Evolutionary conservation across 2,113 vertebrate genomes (phyloP).

Genomic region (Chaetodon auriga): DNA sequence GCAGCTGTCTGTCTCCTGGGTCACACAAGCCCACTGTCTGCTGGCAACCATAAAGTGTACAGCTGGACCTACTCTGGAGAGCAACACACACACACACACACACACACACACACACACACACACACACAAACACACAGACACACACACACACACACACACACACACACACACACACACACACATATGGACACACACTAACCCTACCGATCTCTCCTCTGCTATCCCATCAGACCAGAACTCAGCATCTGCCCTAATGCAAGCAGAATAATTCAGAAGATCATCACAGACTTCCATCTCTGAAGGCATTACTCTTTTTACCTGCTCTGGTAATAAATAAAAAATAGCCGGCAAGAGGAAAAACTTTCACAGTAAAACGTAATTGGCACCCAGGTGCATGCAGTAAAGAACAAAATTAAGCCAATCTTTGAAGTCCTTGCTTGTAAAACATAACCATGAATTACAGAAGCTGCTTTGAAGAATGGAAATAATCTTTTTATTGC

Average conservation of each 20-base stretch:
- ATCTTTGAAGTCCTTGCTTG: constrained; percentile 45
- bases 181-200: constrained; percentile 9
- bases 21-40: constrained; percentile 77
- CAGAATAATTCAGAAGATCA: constrained; percentile 45
- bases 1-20: constrained; percentile 81
- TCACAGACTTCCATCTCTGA: constrained; percentile 38
- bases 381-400: constrained; percentile 64
- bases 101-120: constrained; percentile 23
- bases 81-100: constrained; percentile 10
- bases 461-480: constrained; percentile 33
- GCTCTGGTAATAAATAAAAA: constrained; percentile 45
- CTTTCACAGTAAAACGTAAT: constrained; percentile 75
- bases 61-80: constrained; percentile 56
- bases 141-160: constrained; percentile 4
- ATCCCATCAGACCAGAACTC: constrained; percentile 41
- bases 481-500: constrained; percentile 16
- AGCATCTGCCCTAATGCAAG: constrained; percentile 41
- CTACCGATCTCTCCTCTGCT: constrained; percentile 43
- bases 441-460: constrained; percentile 57
- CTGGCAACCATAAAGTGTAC: constrained; percentile 70
- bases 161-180: constrained; percentile 23
- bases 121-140: constrained; percentile 18
- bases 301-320: constrained; percentile 26
- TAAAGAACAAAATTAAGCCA: constrained; percentile 60
- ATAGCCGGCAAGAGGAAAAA: constrained; percentile 54